These are phyloP conservation scores for Mastomys natalensis DNA, from an alignment of 2,113 vertebrate genomes.

Conservation along the genomic window DNA sequence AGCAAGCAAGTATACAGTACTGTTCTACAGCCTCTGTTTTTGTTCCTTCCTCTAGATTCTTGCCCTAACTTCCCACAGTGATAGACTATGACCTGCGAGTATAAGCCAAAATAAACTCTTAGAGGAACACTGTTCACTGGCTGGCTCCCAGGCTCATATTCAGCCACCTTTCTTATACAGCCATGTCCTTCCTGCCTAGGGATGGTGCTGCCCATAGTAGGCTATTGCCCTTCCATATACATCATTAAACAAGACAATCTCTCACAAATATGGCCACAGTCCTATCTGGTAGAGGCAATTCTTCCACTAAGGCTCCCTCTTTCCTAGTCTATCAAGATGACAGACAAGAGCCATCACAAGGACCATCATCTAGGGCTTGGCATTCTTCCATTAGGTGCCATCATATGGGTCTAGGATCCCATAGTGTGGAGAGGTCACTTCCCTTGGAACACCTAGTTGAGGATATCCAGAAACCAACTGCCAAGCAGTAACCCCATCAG, in stretches of 20 bases:
- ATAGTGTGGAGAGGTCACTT: rapidly evolving
- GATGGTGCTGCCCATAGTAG: not conserved
- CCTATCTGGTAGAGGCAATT: not conserved
- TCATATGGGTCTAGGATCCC: not conserved
- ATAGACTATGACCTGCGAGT: not conserved
- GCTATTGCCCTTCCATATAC: not conserved
- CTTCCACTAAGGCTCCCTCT: not conserved
- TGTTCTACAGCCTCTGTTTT: not conserved
- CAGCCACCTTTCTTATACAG: not conserved
- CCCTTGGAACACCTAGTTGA: not conserved
- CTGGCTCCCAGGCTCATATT: not conserved
- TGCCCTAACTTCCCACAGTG: not conserved
- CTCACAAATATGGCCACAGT: not conserved
- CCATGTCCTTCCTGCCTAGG: not conserved
- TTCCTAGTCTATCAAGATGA: not conserved
- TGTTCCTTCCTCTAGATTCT: not conserved
- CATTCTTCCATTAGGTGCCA: not conserved
- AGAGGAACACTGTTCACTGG: not conserved
- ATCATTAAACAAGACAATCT: not conserved
- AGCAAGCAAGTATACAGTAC: not conserved
- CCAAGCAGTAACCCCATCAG: rapidly evolving
- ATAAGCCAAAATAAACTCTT: not conserved
- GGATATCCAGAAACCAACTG: not conserved
- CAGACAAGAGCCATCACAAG: not conserved
- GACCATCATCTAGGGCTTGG: rapidly evolving